Evolutionary conservation across 2,797 vertebrate species (phyloP).

Genomic region (Delichon dasypus): DNA sequence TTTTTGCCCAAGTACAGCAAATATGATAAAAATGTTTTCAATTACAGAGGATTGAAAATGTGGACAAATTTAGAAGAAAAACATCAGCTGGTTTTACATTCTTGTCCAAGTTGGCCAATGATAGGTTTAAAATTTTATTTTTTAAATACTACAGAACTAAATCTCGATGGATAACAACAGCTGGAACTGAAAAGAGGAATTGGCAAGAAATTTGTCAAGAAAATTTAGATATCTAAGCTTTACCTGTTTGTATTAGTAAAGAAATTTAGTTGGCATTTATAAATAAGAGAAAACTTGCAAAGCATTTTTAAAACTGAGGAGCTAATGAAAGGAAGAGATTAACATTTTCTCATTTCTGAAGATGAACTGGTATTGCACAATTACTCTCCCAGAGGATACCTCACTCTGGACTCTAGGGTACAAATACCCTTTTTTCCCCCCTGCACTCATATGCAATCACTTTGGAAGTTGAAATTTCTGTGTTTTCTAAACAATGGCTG

Average conservation of each 20-base stretch:
- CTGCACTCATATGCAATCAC: background rate
- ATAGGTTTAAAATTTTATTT: background rate
- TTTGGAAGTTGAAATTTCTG: background rate
- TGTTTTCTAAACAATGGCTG: background rate
- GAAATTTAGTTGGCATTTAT: background rate
- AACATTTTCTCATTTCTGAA: background rate
- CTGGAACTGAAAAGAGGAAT: background rate
- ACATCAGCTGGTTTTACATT: background rate
- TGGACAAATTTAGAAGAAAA: background rate
- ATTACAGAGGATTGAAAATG: background rate
- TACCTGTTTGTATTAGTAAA: background rate
- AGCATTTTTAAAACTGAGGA: background rate
- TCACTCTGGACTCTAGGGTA: background rate
- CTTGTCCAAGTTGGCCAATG: background rate
- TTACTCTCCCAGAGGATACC: background rate
- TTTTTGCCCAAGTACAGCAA: background rate
- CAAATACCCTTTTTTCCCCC: accelerated
- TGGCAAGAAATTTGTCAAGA: background rate
- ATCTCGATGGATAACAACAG: background rate
- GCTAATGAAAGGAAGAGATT: background rate
- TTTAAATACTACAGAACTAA: background rate
- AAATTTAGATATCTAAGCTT: background rate
- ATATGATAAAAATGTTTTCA: background rate
- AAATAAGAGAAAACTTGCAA: background rate
- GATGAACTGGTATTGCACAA: background rate